Conservation (phyloP, 2,113 vertebrate species). For the Sakesphorus luctuosus region DNA sequence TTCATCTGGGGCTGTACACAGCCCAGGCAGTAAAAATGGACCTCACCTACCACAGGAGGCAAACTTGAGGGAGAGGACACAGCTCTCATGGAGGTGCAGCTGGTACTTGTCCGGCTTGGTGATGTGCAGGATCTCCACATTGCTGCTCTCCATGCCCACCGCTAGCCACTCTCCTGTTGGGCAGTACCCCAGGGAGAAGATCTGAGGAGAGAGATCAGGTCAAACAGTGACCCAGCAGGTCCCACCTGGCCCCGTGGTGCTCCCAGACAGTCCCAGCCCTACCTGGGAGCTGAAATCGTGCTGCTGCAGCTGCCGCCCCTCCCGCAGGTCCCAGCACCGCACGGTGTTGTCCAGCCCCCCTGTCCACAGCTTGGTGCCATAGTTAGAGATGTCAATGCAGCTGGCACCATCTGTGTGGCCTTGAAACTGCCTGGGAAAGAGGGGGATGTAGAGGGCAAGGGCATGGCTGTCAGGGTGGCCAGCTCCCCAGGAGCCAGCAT, state of each 20-base stretch:
- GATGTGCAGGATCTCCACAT: conserved; percentile 25
- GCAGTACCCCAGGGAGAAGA: conserved; percentile 8
- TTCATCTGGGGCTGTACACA: too few relatives aligned
- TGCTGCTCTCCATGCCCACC: not conserved
- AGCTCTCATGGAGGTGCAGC: conserved; percentile 83
- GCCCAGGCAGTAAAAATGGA: accelerated
- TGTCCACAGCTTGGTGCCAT: conserved; percentile 78
- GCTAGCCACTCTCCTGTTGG: not conserved
- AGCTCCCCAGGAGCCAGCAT: not conserved
- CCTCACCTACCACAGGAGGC: conserved; percentile 81
- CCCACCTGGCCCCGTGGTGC: not conserved
- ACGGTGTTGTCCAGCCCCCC: conserved; percentile 80
- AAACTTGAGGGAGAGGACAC: conserved; percentile 89
- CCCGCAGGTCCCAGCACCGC: conserved; percentile 82
- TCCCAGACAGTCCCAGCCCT: not conserved
- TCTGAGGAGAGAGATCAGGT: not conserved
- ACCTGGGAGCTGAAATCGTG: conserved; percentile 80
- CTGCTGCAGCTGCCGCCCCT: conserved; percentile 81
- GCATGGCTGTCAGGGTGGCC: not conserved
- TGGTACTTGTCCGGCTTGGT: conserved; percentile 19
- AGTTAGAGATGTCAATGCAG: conserved; percentile 78
- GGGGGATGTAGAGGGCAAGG: not conserved
- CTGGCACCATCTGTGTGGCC: conserved; percentile 81
- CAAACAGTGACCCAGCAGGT: not conserved
- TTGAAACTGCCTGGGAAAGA: conserved; percentile 76